A percentile compares a stretch with the other conserved stretches of the same genome.
Conservation (phyloP, 2,113 vertebrate species). For the Mormoops blainvillei region DNA sequence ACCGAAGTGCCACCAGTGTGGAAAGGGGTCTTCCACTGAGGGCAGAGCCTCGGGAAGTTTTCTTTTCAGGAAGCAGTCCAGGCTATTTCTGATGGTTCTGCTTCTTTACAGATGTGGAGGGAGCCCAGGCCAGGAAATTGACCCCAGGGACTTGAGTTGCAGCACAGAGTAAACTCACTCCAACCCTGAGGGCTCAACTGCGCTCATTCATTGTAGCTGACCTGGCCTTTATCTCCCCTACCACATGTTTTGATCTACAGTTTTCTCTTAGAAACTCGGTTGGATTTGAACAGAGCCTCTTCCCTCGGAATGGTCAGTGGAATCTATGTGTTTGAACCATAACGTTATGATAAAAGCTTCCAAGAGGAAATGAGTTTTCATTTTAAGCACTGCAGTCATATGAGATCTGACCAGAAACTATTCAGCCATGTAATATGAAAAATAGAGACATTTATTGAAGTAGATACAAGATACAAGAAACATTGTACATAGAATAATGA, state of each 20-base stretch:
- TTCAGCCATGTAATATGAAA: too few relatives aligned
- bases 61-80: conserved; percentile 69
- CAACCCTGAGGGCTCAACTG: background rate
- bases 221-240: conserved; percentile 5
- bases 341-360: conserved; percentile 45
- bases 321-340: conserved; percentile 27
- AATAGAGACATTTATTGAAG: too few relatives aligned
- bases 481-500: too few relatives aligned
- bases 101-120: conserved; percentile 31
- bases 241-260: background rate
- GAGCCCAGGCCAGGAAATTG: background rate
- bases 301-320: background rate
- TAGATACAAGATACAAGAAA: too few relatives aligned
- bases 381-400: background rate
- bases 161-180: background rate
- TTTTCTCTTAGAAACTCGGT: conserved; percentile 8
- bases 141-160: conserved; percentile 29
- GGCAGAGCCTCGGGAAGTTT: conserved; percentile 48
- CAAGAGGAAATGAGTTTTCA: conserved; percentile 32
- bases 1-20: conserved; percentile 60
- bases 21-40: conserved; percentile 69
- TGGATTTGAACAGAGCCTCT: background rate
- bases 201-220: background rate
- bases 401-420: background rate
- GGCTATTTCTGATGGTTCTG: conserved; percentile 65